Evolutionary conservation across 2,113 vertebrate genomes (phyloP), one percentile per base, ranked within the genome.

Genomic region (Tychaedon coryphoeus): DNA sequence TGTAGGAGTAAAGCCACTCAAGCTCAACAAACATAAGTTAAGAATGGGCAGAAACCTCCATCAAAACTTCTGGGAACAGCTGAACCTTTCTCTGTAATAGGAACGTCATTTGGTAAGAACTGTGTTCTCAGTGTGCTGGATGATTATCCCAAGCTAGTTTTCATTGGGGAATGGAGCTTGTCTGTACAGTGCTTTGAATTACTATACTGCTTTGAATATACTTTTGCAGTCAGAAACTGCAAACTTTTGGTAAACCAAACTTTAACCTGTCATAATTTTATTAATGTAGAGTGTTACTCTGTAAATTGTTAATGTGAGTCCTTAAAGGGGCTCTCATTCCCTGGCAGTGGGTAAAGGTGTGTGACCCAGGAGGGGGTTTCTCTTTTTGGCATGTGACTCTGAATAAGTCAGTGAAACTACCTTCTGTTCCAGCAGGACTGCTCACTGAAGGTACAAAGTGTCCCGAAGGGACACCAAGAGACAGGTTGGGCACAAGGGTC

Each of bases 401-500:
- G 19, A 74, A n/a, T 9, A n/a, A 45, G 19, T 7, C 69, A 45
- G 28, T 81, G 60, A 58, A 38, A 66, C 22, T 29, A 18, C 19
- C 10, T 19, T 66, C 45, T 45, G 69, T 28, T 47, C 10, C 42
- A 34, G 36, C 23, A 85, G 34, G 7, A 58, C 43, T 45, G 33
- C 10, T 43, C 10, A n/a, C 38, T 45, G 61, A 53, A 60, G 19
- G 23, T 33, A 29, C 29, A 67, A 45, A 9, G 19, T 6, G 10
- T 13, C 33, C 24, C n/a, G 53, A 66, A 11, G 9, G 16, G n/a
- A 45, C 38, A 31, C 23, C 24, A 36, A 58, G 12, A 51, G 18
- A 11, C 5, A 4, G 29, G 7, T 24, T 1, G 0, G 23, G 31
- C 36, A 80, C 51, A 29, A n/a, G 38, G 23, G 23, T 17, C 38